Percentiles rank a stretch among this genome's conserved stretches.
Evolutionary conservation across 2,797 vertebrate genomes (phyloP).

Genomic region (Prunella strophiata): DNA sequence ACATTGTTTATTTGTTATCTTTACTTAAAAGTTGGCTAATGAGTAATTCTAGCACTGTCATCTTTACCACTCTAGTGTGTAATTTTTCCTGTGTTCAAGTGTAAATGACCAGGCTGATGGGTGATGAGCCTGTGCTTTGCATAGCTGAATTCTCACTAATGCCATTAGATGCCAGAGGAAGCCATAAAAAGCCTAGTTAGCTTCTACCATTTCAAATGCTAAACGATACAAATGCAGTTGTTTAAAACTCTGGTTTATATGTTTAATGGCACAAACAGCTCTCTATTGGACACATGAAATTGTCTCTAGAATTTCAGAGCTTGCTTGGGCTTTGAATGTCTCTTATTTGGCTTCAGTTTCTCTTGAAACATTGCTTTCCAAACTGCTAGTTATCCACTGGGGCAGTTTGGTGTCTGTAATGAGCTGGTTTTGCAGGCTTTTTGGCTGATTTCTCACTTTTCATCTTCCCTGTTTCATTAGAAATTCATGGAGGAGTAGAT

Average conservation of each 20-base stretch:
- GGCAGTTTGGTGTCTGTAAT: not conserved
- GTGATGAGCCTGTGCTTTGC: conserved; percentile 44
- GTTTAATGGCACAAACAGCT: conserved; percentile 22
- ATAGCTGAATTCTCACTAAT: conserved; percentile 53
- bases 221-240: conserved; percentile 18
- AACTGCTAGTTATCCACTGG: not conserved
- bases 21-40: conserved; percentile 50
- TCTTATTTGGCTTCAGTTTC: conserved; percentile 8
- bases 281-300: conserved; percentile 17
- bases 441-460: not conserved
- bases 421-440: not conserved
- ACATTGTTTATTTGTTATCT: conserved; percentile 20
- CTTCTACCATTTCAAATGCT: conserved; percentile 31
- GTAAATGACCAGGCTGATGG: conserved; percentile 48
- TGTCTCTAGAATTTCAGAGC: not conserved
- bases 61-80: not conserved
- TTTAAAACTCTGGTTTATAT: conserved; percentile 7
- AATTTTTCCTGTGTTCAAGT: conserved; percentile 2
- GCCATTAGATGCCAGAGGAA: conserved; percentile 11
- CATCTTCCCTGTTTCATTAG: not conserved
- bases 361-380: not conserved
- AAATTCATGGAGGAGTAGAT: not conserved
- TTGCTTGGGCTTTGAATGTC: not conserved
- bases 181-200: conserved; percentile 54
- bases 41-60: not conserved